A percentile compares a stretch with the other conserved stretches of the same genome.
Conservation (phyloP, 2,888 invertebrate genomes). For the Tetragonula carbonaria region DNA sequence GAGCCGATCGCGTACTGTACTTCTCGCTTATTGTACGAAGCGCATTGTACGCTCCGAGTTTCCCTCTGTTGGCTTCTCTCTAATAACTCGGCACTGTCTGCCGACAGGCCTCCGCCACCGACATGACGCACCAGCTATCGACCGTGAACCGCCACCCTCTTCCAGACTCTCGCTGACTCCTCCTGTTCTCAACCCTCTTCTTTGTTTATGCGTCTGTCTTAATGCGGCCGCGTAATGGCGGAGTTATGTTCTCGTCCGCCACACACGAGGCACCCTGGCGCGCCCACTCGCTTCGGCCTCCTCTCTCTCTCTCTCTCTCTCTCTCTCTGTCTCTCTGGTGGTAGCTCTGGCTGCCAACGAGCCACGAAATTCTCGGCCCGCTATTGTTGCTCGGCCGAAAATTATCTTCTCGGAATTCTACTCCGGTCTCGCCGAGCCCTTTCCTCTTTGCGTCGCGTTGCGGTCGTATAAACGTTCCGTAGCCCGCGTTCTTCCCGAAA, state of each 20-base stretch:
- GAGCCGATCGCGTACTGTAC: constrained; percentile 41
- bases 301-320: no score
- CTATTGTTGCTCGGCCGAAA: constrained; percentile 57
- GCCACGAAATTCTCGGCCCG: constrained; percentile 55
- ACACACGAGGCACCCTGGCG: constrained; percentile 30
- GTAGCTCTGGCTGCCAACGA: constrained; percentile 43
- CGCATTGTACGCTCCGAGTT: constrained; percentile 68
- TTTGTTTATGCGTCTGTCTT: constrained; percentile 75
- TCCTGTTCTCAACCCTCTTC: constrained; percentile 40
- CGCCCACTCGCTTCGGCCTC: not conserved
- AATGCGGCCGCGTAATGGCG: constrained; percentile 76
- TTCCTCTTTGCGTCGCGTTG: constrained; percentile 23
- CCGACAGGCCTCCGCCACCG: constrained; percentile 35
- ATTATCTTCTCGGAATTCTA: constrained; percentile 61
- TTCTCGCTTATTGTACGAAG: constrained; percentile 48
- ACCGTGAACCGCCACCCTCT: constrained; percentile 15
- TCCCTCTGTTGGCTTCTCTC: constrained; percentile 59
- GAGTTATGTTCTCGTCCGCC: constrained; percentile 73
- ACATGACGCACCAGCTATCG: constrained; percentile 25
- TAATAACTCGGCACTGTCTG: constrained; percentile 75
- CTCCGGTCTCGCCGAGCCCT: not conserved
- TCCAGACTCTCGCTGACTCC: constrained; percentile 19
- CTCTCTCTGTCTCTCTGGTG: not conserved
- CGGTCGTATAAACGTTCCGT: constrained; percentile 28
- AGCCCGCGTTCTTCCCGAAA: not conserved